Conservation (phyloP, 2,113 vertebrate species). For the Sinosuthora webbiana region DNA sequence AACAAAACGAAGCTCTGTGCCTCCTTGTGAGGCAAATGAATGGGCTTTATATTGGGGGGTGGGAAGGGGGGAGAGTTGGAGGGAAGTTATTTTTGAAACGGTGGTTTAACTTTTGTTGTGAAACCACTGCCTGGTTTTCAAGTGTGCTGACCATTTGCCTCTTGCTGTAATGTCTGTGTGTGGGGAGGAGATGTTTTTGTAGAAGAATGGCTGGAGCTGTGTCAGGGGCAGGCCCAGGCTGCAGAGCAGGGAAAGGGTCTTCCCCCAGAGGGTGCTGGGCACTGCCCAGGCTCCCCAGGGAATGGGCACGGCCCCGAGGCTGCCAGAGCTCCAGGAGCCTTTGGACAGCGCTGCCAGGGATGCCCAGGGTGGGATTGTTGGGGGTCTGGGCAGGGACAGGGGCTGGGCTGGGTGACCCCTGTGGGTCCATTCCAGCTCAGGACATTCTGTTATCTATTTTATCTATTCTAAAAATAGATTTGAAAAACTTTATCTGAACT, state of each 20-base stretch:
- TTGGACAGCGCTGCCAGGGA: not conserved
- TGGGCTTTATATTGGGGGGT: not conserved
- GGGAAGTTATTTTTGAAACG: not conserved
- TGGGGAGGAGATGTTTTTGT: not conserved
- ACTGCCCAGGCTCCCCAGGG: not conserved
- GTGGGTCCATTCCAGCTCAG: not conserved
- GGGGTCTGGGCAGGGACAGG: not conserved
- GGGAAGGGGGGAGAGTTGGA: not conserved
- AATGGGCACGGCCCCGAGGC: not conserved
- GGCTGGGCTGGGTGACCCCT: fast-evolving
- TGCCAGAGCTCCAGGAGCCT: not conserved
- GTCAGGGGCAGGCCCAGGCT: fast-evolving
- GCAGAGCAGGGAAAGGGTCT: not conserved
- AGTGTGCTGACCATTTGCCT: not conserved
- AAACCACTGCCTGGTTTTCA: not conserved
- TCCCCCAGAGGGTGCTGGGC: not conserved
- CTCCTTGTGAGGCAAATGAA: not conserved
- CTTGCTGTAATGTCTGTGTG: not conserved
- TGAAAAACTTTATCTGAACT: not conserved
- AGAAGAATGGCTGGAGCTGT: not conserved
- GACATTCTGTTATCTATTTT: not conserved
- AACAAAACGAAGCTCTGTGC: not conserved
- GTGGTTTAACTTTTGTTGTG: not conserved
- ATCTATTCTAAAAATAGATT: not conserved
- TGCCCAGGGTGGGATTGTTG: not conserved